A percentile compares a stretch with the other conserved stretches of the same genome.
These are phyloP conservation scores for Microvelia longipes DNA, from an alignment of 1,140 invertebrate species.

Conservation along the genomic window DNA sequence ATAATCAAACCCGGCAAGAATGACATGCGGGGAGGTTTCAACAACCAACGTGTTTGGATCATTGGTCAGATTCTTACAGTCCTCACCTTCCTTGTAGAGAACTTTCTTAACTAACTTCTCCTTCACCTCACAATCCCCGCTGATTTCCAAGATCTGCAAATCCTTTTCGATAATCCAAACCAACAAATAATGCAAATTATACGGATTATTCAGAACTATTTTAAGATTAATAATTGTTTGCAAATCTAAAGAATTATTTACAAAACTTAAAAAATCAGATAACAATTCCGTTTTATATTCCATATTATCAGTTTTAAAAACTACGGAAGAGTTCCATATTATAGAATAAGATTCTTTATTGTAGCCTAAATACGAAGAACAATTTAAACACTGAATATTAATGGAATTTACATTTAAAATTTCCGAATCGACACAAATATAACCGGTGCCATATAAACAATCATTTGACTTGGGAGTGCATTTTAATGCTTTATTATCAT, in stretches of 20 bases:
- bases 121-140: not conserved
- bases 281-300: not conserved
- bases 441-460: slow-evolving; percentile 3
- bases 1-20: not conserved
- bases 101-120: not conserved
- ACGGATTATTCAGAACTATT: not conserved
- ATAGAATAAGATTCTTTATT: not conserved
- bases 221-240: not conserved
- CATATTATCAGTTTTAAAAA: not conserved
- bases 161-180: slow-evolving; percentile 7
- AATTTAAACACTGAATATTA: not conserved
- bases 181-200: not conserved
- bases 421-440: not conserved
- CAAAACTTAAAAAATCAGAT: not conserved
- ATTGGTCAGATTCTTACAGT: not conserved
- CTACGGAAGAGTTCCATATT: slow-evolving; percentile 5
- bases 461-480: not conserved
- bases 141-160: not conserved
- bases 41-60: not conserved
- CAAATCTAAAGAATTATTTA: not conserved
- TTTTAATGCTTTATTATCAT: not conserved
- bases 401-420: not conserved
- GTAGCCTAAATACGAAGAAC: not conserved
- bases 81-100: not conserved
- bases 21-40: not conserved